Base-by-base conservation (phyloP, 2,113 vertebrate species). In the Lonchura striata region DNA sequence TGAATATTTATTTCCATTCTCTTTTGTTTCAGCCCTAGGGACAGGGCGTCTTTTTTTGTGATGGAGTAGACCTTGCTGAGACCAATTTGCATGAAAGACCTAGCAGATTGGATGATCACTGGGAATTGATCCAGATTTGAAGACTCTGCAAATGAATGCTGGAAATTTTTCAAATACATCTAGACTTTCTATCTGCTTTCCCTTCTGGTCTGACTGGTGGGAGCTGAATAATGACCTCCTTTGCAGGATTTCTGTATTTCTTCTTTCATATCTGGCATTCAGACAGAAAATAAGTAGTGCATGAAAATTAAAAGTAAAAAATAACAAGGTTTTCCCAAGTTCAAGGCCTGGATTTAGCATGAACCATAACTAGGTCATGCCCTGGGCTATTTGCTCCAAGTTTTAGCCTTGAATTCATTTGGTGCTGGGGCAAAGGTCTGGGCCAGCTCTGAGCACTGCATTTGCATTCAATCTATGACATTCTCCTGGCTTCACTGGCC, bases 261-360 rank as follows among this genome's bases (percentile, higher is more conserved):
- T 95, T 90, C 87, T 86, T 95, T 90, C 56, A n/a, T 90, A 80
- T 91, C 92, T 96, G 92, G 94, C 96, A 80, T 44, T 63, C 59
- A 74, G 90, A 96, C 92, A 96, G 87, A 88, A 95, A 91, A 75
- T 88, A 91, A 95, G 56, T 95, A 94, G 90, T 90, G 93, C 90
- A 81, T 93, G 87, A 96, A 96, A 96, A 94, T 83, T 50, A 63
- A 53, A 94, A 94, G 70, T 63, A 74, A 94, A 95, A 90, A 68
- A 46, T 74, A 85, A 52, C 42, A 63, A 86, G 50, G 35, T 80
- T 96, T 88, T 95, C 85, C 74, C 75, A 88, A 91, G 89, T 94
- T 95, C 79, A 90, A 88, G 59, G 71, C 82, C 85, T 95, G 93
- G 87, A 90, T 91, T 94, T 94, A 90, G 95, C 86, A 59, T 82